Percentiles rank a stretch among this genome's conserved stretches.
Conservation (phyloP, 2,797 vertebrate genomes). For the Champsocephalus gunnari region DNA sequence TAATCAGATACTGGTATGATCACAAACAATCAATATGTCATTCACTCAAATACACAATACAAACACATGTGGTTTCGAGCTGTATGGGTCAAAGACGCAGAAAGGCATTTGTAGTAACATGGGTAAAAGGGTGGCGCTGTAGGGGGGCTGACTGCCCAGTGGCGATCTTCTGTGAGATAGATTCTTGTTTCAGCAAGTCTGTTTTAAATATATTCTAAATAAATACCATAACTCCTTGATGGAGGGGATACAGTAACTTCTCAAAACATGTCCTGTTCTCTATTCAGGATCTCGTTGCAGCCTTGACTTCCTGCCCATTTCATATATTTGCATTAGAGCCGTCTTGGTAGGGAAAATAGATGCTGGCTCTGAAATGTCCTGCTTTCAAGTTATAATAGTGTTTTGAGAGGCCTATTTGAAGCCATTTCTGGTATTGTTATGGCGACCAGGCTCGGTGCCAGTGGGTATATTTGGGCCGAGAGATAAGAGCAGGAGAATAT, state of each 20-base stretch:
- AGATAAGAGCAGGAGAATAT: constrained; percentile 42
- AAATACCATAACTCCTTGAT: constrained; percentile 32
- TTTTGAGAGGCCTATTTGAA: constrained; percentile 58
- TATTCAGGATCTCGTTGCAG: constrained; percentile 32
- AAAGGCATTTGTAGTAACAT: constrained; percentile 4
- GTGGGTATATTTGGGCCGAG: constrained; percentile 41
- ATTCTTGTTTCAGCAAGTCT: constrained; percentile 46
- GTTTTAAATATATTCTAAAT: constrained; percentile 20
- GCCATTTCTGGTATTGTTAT: constrained; percentile 70
- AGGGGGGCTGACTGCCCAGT: constrained; percentile 14
- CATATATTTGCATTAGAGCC: constrained; percentile 21
- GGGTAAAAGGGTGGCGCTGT: background rate
- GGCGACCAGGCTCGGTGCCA: constrained; percentile 22
- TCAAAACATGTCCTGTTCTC: constrained; percentile 28
- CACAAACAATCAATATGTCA: background rate
- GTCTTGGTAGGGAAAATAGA: constrained; percentile 36
- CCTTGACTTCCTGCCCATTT: constrained; percentile 24
- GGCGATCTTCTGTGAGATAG: constrained; percentile 1
- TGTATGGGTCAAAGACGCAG: background rate
- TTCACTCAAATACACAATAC: background rate
- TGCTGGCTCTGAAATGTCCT: constrained; percentile 33
- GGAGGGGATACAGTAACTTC: constrained; percentile 29
- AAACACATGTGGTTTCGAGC: constrained; percentile 11
- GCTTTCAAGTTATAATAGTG: constrained; percentile 31
- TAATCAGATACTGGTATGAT: constrained; percentile 7